Evolutionary conservation across 2,113 vertebrate species (phyloP), one percentile per base, ranked within the genome.

Genomic region (Macroglossus sobrinus): DNA sequence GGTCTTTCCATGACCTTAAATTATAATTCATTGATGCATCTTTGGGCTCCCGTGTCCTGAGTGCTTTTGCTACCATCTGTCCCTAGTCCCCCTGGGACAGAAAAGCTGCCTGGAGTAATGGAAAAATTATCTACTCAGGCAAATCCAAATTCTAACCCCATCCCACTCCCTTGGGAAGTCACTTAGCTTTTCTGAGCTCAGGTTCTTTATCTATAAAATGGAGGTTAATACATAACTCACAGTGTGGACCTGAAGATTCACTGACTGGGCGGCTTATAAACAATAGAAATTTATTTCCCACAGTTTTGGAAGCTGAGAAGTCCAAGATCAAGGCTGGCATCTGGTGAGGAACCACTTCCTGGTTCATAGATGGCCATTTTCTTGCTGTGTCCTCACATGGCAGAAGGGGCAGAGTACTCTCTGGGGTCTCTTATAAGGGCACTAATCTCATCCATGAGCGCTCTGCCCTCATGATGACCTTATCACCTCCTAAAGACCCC

Each of bases 171-270:
- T 11, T 2, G 0, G 13, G 38, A 75, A 30, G 61, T 40, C 76
- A 40, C 53, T 28, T 47, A 4, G 4, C 30, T 66, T 40, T 45
- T 40, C 50, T 35, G 64, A 84, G n/a, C 64, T 91, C 53, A 35
- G 28, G 8, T 75, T 55, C 21, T 79, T 61, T 14, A 5, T 43
- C 53, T 74, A 2, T 75, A 24, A 45, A 59, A 43, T 22, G 40
- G 50, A 3, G 5, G 1, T 1, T 71, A 14, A 75, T 33, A 43
- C 1, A 22, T 57, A 22, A 24, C 64, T 38, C 40, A 19, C 18
- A 14, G 3, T 3, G 7, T n/a, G n/a, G 47, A 10, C 0, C 0
- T 7, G 40, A 38, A 26, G 57, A 8, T 5, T 28, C 72, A 5
- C 15, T 35, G 74, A 43, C 28, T 1, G 0, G 13, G 40, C 6